These are phyloP conservation scores for Phalacrocorax brasilianus DNA, from an alignment of 2,113 vertebrate species.

Conservation along the genomic window DNA sequence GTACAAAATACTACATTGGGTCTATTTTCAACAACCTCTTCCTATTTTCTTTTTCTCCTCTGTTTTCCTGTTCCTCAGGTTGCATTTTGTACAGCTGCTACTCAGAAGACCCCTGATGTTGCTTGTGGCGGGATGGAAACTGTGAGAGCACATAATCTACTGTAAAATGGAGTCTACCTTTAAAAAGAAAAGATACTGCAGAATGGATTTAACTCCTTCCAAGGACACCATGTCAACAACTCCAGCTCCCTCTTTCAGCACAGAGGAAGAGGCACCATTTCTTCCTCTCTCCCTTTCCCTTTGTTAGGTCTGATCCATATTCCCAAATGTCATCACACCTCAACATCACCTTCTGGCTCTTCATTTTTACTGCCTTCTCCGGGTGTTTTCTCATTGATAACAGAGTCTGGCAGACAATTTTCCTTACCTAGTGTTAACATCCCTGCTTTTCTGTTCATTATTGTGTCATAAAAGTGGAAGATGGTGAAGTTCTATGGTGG, in stretches of 20 bases:
- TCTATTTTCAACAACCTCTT: neutral
- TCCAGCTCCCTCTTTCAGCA: neutral
- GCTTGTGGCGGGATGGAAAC: neutral
- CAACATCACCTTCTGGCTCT: neutral
- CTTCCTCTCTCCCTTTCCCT: neutral
- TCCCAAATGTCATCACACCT: neutral
- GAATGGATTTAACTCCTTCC: neutral
- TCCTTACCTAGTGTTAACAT: neutral
- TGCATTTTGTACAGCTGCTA: neutral
- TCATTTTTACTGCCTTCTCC: neutral
- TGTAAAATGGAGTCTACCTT: accelerated
- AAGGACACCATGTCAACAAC: neutral
- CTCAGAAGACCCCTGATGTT: neutral
- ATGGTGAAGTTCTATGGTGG: neutral
- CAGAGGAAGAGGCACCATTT: neutral
- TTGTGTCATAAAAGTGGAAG: neutral
- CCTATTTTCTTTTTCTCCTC: neutral
- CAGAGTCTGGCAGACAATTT: slow-evolving; percentile 24
- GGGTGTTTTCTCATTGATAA: slow-evolving; percentile 5
- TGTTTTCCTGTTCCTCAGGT: neutral
- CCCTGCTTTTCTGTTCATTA: neutral
- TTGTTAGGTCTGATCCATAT: neutral
- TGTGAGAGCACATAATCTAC: neutral
- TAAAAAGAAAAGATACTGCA: neutral
- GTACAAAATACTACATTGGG: neutral